Evolutionary conservation across 2,888 invertebrate species (phyloP).

Genomic region (Dasysyrphus tricinctus): DNA sequence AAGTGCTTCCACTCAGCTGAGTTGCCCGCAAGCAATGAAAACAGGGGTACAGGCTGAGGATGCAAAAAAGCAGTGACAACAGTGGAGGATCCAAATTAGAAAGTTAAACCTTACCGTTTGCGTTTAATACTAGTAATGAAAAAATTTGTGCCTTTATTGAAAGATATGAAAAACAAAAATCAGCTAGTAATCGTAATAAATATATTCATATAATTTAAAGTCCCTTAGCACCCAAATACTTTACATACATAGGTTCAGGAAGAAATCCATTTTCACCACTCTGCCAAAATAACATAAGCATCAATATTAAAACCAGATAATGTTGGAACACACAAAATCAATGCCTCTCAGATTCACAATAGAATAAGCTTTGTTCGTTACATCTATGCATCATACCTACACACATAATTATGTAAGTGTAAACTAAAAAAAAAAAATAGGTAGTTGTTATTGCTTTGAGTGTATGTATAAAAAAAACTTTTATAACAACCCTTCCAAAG

Average conservation of each 20-base stretch:
- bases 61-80: no score
- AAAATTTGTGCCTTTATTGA: no score
- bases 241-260: neutral
- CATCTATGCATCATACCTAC: neutral
- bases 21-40: no score
- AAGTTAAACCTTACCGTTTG: no score
- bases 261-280: neutral
- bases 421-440: neutral
- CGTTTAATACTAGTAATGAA: no score
- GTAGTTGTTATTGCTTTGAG: neutral
- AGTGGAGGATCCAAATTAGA: no score
- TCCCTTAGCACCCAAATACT: no score
- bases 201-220: no score
- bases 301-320: neutral
- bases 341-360: neutral
- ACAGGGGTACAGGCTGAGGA: no score
- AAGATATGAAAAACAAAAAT: no score
- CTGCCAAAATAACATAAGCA: neutral
- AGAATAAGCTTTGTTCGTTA: neutral
- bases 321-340: neutral
- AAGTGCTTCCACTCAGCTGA: no score
- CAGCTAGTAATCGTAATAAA: no score
- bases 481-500: conserved; percentile 29
- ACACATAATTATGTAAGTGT: neutral
- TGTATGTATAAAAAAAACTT: neutral